Percentiles rank a stretch among this genome's conserved stretches.
phyloP scores from a whole-genome alignment of 2,113 vertebrate species.

The Baryphthengus martii region DNA sequence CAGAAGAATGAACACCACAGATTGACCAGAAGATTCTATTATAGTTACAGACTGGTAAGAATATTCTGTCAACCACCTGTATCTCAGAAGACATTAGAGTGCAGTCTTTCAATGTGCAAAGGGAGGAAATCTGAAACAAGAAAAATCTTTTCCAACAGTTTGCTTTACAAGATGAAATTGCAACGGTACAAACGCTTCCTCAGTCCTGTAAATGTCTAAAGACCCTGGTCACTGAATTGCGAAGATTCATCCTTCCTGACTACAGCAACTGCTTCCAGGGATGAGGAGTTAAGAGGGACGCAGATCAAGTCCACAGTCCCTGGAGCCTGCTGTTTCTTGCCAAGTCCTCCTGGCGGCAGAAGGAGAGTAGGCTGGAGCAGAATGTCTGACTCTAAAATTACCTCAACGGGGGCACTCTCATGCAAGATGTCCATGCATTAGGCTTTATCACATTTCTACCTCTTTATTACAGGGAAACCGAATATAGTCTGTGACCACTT shows the following conservation, averaged over 20 bases:
- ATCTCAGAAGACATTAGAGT: not conserved
- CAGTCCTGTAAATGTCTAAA: not conserved
- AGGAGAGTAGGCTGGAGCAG: not conserved
- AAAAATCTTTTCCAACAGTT: not conserved
- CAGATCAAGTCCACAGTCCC: not conserved
- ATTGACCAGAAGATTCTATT: not conserved
- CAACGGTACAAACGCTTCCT: not conserved
- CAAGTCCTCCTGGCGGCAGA: slow-evolving; percentile 1
- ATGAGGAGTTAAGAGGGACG: not conserved
- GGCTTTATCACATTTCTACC: not conserved
- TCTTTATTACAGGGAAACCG: not conserved
- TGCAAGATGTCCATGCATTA: not conserved
- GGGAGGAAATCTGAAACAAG: not conserved
- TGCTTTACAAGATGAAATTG: not conserved
- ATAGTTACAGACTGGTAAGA: not conserved
- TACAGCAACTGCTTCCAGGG: not conserved
- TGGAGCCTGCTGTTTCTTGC: not conserved
- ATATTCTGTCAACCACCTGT: not conserved
- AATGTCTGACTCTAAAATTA: not conserved
- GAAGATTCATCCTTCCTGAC: not conserved
- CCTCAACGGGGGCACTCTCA: not conserved
- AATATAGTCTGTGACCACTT: not conserved
- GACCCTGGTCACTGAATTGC: not conserved
- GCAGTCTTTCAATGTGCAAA: not conserved
- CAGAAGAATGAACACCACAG: not conserved